Base-by-base conservation (phyloP, 37 sponge, comb jelly and placozoan species). In the Tethya wilhelma region DNA sequence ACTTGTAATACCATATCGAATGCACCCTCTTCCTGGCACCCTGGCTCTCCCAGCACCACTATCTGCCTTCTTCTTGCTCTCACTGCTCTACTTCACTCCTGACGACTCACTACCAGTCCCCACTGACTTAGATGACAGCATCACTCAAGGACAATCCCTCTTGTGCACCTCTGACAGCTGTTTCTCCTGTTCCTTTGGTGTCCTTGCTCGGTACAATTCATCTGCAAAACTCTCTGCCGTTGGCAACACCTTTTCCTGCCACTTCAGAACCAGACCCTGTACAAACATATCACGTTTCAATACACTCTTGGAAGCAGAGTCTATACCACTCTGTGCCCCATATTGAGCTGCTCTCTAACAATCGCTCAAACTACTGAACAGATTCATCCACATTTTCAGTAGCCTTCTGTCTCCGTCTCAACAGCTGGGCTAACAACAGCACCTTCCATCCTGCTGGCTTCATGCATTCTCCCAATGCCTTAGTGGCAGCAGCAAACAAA, bases 161-260 rank as follows among this genome's bases (percentile, higher is more conserved):
- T n/a, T n/a, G 55, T 80, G 81, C 34, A 80, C 26, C 58, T 38
- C 70, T 4, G 20, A 22, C 70, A 69, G 44, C 42, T 80, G 71
- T 56, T 33, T 55, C 71, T 69, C 71, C 44, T 80, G 81, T 26
- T 80, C 59, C 60, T 80, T 62, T 31, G 81, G 71, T 39, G 71
- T 44, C 7, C 59, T 25, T 1, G 81, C 81, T 31, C 58, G 71
- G 59, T 80, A 71, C 53, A 80, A 43, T 12, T 59, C 44, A 38
- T 80, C 59, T 7, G 59, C 70, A 80, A 69, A 80, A 2, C 71
- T 58, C 59, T 8, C 34, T 2, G 81, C 81, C 42, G 71, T 70
- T 19, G 71, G n/a, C 34, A 80, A 32, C 1, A 80, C 81, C 44
- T 80, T 80, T 30, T 70, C 70, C 46, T 69, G 81, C 81, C 81